These are phyloP conservation scores for Stictocephala bisonia DNA, from an alignment of 2,888 invertebrate genomes.

Conservation along the genomic window DNA sequence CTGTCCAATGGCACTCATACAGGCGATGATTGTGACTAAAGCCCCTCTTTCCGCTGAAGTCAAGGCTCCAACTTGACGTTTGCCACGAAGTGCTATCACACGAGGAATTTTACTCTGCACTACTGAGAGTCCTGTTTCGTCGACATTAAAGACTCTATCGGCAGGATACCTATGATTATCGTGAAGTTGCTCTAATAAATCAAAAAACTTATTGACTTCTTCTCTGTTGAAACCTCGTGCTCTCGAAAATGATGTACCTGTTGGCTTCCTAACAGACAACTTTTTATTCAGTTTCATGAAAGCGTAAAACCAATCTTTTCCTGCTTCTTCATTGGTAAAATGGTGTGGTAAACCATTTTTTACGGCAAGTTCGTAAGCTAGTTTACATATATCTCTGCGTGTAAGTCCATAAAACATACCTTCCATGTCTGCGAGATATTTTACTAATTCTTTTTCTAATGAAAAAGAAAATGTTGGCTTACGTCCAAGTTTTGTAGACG, in stretches of 20 bases:
- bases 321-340: background rate
- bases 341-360: background rate
- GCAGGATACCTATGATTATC: no score
- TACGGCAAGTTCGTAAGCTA: background rate
- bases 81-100: no score
- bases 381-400: background rate
- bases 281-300: background rate
- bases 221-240: background rate
- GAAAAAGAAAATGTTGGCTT: background rate
- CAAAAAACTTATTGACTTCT: no score
- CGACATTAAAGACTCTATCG: no score
- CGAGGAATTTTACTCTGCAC: no score
- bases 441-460: background rate
- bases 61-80: no score
- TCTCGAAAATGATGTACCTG: constrained; percentile 2
- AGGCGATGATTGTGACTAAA: constrained; percentile 49
- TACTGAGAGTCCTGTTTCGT: no score
- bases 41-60: no score
- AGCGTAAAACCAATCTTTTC: background rate
- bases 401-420: background rate
- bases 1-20: no score
- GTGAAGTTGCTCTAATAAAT: no score
- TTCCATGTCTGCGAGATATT: background rate
- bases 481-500: background rate
- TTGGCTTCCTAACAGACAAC: background rate